Conservation (phyloP, 2,888 invertebrate species). For the Cantharis nigra region DNA sequence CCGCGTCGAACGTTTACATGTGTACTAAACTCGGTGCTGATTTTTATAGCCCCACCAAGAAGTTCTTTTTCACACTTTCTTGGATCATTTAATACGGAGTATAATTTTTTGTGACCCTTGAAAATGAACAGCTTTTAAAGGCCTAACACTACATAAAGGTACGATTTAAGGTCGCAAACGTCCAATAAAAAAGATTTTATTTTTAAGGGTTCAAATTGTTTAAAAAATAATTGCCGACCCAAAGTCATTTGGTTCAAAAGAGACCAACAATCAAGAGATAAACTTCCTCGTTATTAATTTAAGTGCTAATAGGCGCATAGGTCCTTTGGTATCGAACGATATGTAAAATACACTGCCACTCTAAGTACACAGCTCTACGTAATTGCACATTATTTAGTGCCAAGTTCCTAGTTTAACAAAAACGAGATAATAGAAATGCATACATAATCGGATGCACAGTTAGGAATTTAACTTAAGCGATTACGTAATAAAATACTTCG, state of each 20-base stretch:
- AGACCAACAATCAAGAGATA: constrained; percentile 4
- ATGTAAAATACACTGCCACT: constrained; percentile 14
- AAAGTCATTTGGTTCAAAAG: neutral
- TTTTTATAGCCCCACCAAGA: constrained; percentile 35
- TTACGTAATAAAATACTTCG: neutral
- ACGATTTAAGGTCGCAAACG: neutral
- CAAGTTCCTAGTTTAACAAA: constrained; percentile 5
- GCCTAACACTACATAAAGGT: neutral
- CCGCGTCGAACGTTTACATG: constrained; percentile 35
- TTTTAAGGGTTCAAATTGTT: neutral
- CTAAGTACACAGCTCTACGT: constrained; percentile 6
- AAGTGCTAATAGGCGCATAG: constrained; percentile 16
- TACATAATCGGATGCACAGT: constrained; percentile 7
- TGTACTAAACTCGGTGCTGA: constrained; percentile 36
- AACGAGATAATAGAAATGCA: constrained; percentile 12
- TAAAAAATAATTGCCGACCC: neutral
- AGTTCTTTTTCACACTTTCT: constrained; percentile 17
- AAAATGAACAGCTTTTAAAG: constrained; percentile 1
- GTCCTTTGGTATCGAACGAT: constrained; percentile 1
- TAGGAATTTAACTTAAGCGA: constrained; percentile 1
- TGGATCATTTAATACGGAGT: constrained; percentile 23
- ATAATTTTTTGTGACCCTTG: constrained; percentile 16
- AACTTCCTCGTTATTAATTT: constrained; percentile 10
- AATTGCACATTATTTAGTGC: constrained; percentile 17
- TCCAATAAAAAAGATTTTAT: neutral